These are phyloP conservation scores for Proctacanthus coquilletti DNA, from an alignment of 1,140 invertebrate genomes.

Conservation along the genomic window DNA sequence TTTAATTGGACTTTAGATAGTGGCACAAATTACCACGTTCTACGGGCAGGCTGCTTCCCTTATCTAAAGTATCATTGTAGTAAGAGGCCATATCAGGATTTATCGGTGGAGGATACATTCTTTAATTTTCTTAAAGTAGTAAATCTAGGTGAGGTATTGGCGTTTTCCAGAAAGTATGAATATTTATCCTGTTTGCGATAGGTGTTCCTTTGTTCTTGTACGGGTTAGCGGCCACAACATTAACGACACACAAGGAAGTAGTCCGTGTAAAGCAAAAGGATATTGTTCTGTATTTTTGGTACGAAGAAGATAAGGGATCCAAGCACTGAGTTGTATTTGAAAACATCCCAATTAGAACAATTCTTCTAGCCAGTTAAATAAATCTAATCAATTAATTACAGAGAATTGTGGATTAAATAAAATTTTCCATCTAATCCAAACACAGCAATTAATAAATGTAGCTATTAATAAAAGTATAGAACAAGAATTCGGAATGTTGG, in stretches of 20 bases:
- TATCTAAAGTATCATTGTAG: constrained; percentile 96
- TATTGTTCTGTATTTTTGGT: constrained; percentile 69
- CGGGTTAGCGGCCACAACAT: constrained; percentile 65
- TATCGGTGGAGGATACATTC: constrained; percentile 63
- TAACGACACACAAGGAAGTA: constrained; percentile 65
- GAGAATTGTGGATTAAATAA: no score
- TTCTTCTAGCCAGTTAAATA: no score
- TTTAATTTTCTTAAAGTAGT: constrained; percentile 77
- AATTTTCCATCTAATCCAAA: no score
- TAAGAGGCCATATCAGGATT: constrained; percentile 54
- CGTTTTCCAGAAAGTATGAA: constrained; percentile 5
- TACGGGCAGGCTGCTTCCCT: constrained; percentile 85
- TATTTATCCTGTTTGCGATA: constrained; percentile 31
- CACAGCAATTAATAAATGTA: no score
- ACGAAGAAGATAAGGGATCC: constrained; percentile 74
- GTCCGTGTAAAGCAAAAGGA: constrained; percentile 54
- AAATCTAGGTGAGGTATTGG: constrained; percentile 63
- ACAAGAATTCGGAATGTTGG: no score
- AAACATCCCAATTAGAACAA: no score
- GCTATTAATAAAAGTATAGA: no score
- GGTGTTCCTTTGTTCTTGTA: constrained; percentile 83
- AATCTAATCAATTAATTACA: no score
- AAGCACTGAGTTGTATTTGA: no score
- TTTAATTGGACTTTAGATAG: constrained; percentile 72
- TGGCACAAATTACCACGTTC: constrained; percentile 66